Evolutionary conservation across 2,888 invertebrate species (phyloP), one percentile per base, ranked within the genome.

Genomic region (Aphelenchoides bicaudatus): DNA sequence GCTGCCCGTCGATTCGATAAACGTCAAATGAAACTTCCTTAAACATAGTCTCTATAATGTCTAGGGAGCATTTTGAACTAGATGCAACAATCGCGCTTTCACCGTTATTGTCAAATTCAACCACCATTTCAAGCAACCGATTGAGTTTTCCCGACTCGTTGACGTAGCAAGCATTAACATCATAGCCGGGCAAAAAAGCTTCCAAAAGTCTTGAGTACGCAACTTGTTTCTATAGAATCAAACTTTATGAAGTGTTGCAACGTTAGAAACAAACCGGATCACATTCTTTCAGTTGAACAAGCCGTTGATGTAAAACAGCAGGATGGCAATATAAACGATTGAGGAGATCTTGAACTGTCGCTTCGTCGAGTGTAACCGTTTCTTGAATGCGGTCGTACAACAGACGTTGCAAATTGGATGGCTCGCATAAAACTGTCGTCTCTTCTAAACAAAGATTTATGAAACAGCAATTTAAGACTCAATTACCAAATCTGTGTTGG

Each of bases 71-170:
- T 16, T 43, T 43, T 43, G 43, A 49, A 49, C 28, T 10, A 2
- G 52, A 51, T 3, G 19, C 56, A 53, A 52, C 27, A 2, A 52
- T 27, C 1, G 52, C n/a, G 16, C 27, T 38, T 16, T 52, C 52
- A 3, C 28, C 46, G 19, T 16, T 51, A 10, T 52, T 52, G 10
- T 43, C 21, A 43, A 52, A 43, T 3, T 46, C 46, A 10, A 52
- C 21, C 43, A 52, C 46, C 52, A 52, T 55, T 1, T 52, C 52
- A n/a, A 38, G 52, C n/a, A 52, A 28, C 10, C 21, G 2, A 21
- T 19, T 53, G 10, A 52, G 21, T 43, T 52, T 52, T n/a, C 49
- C 52, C 52, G n/a, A n/a, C n/a, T n/a, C n/a, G n/a, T n/a, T n/a
- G n/a, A n/a, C n/a, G n/a, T n/a, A n/a, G n/a, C n/a, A n/a, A n/a